phyloP scores from a whole-genome alignment of 2,888 invertebrate species.

The Amorpha juglandis region DNA sequence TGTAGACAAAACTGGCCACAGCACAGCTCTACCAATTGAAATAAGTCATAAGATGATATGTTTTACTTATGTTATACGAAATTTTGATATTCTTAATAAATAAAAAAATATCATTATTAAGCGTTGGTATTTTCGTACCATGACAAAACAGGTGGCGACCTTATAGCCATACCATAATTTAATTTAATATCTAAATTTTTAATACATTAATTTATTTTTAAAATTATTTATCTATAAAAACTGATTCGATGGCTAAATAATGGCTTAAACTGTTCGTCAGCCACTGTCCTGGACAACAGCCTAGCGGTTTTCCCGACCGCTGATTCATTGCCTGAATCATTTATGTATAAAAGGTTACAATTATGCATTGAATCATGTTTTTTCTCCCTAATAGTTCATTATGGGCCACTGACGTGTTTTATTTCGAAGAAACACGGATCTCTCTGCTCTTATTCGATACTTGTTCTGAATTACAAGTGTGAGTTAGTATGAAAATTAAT shows the following conservation, averaged over 20 bases:
- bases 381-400: constrained; percentile 48
- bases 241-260: neutral
- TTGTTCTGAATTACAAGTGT: constrained; percentile 29
- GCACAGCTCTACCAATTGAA: no score
- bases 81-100: no score
- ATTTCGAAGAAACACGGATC: constrained; percentile 48
- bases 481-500: constrained; percentile 15
- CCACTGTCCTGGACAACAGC: constrained; percentile 33
- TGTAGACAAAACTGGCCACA: no score
- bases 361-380: constrained; percentile 55
- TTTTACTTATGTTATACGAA: no score
- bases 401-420: constrained; percentile 46
- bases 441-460: constrained; percentile 29
- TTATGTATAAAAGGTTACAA: constrained; percentile 50
- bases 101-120: neutral
- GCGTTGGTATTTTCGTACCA: neutral
- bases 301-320: constrained; percentile 47
- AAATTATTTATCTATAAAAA: neutral
- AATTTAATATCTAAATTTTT: neutral
- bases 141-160: neutral
- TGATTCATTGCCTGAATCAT: constrained; percentile 56
- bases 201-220: no score
- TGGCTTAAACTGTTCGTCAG: neutral
- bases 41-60: no score
- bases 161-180: neutral